Percentiles rank a stretch among this genome's conserved stretches.
Conservation (phyloP, 2,888 invertebrate genomes). For the Lithophane leautieri region DNA sequence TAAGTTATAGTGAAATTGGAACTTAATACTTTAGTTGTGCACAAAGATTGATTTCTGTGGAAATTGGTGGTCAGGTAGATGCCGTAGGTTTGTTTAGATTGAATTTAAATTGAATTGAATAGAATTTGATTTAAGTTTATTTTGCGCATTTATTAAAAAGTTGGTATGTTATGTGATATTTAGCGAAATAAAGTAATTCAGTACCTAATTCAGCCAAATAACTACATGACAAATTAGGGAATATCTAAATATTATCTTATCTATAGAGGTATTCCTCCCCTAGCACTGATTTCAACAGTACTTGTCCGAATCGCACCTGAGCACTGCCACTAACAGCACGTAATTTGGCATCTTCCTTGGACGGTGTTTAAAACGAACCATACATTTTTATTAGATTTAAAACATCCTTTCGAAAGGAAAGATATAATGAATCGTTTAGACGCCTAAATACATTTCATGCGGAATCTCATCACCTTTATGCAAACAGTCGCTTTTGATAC, state of each 20-base stretch:
- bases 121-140: background rate
- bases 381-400: background rate
- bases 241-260: background rate
- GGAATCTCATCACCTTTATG: background rate
- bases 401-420: background rate
- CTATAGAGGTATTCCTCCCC: no score
- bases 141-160: background rate
- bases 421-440: background rate
- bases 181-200: no score
- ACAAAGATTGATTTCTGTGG: constrained; percentile 20
- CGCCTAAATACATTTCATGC: background rate
- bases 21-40: constrained; percentile 9
- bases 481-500: background rate
- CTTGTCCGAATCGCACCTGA: no score
- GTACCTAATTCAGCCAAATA: no score
- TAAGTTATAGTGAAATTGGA: constrained; percentile 34
- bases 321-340: no score
- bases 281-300: no score
- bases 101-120: no score
- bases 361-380: background rate
- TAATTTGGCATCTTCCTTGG: background rate
- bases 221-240: no score
- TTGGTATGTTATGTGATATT: background rate
- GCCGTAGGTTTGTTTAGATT: background rate
- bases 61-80: constrained; percentile 4